Conservation (phyloP, 2,888 invertebrate species). For the Lagria hirta region DNA sequence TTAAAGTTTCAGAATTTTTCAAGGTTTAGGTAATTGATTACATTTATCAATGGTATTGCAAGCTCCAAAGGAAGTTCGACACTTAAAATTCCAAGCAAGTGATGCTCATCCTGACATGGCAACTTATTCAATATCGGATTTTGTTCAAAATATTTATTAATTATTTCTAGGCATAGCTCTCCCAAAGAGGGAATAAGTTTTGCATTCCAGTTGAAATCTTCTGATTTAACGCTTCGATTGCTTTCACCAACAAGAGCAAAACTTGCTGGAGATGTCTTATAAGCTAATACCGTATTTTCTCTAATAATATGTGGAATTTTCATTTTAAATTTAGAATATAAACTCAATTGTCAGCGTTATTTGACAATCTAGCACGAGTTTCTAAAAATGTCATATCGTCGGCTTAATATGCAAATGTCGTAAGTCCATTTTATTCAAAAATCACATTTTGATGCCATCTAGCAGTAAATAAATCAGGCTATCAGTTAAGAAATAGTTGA, state of each 20-base stretch:
- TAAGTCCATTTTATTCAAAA: too few relatives aligned
- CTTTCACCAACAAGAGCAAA: slow-evolving; percentile 49
- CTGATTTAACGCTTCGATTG: slow-evolving; percentile 55
- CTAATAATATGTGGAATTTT: slow-evolving; percentile 41
- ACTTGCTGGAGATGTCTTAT: slow-evolving; percentile 50
- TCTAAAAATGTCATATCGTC: too few relatives aligned
- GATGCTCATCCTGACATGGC: slow-evolving; percentile 60
- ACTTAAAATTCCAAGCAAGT: slow-evolving; percentile 63
- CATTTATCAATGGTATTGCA: slow-evolving; percentile 59
- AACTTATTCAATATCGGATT: slow-evolving; percentile 60
- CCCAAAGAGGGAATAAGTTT: slow-evolving; percentile 56
- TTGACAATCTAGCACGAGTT: too few relatives aligned
- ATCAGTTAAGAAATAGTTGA: too few relatives aligned
- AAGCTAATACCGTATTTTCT: slow-evolving; percentile 54
- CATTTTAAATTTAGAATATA: too few relatives aligned
- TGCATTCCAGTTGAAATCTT: slow-evolving; percentile 59
- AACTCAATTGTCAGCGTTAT: too few relatives aligned
- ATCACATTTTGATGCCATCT: too few relatives aligned
- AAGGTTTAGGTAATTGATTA: slow-evolving; percentile 38
- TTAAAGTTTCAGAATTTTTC: too few relatives aligned
- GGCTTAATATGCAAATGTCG: too few relatives aligned
- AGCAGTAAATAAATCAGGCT: too few relatives aligned
- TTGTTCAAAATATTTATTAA: slow-evolving; percentile 57
- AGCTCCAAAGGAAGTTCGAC: slow-evolving; percentile 61
- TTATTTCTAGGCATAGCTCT: slow-evolving; percentile 55